Percentiles rank a stretch among this genome's conserved stretches.
These are phyloP conservation scores for Trachelus iudaicus DNA, from an alignment of 2,888 invertebrate genomes.

Conservation along the genomic window DNA sequence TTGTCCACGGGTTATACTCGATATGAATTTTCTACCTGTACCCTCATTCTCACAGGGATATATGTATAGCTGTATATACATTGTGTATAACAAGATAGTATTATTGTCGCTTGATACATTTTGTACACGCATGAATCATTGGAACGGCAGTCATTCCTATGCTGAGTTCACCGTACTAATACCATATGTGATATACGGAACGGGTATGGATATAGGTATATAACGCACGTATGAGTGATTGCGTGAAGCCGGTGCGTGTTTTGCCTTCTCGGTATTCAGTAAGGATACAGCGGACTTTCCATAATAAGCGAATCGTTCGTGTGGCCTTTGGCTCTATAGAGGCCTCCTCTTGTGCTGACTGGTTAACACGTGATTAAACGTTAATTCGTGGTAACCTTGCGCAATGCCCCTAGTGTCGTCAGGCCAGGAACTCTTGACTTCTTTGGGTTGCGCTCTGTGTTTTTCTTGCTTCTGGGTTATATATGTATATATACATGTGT, in stretches of 20 bases:
- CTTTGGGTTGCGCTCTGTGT: neutral
- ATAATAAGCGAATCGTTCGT: neutral
- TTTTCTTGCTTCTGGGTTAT: neutral
- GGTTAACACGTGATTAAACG: neutral
- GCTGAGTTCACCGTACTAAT: neutral
- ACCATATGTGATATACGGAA: neutral
- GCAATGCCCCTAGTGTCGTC: neutral
- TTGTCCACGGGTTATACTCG: neutral
- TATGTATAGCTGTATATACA: neutral
- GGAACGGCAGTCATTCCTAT: neutral
- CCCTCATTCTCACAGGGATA: neutral
- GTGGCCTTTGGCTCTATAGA: neutral
- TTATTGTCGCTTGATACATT: neutral
- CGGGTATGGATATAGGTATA: neutral
- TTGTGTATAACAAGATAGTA: neutral
- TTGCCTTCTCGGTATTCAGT: neutral
- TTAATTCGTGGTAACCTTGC: neutral
- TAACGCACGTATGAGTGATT: neutral
- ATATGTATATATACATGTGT: neutral
- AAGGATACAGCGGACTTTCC: neutral
- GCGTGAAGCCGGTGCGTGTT: neutral
- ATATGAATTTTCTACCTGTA: neutral
- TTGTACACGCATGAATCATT: neutral
- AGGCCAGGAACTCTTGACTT: neutral
- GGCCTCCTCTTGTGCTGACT: neutral